Percentiles rank a stretch among this genome's conserved stretches.
Conservation (phyloP, 1,140 invertebrate species). For the Heliconius himera region DNA sequence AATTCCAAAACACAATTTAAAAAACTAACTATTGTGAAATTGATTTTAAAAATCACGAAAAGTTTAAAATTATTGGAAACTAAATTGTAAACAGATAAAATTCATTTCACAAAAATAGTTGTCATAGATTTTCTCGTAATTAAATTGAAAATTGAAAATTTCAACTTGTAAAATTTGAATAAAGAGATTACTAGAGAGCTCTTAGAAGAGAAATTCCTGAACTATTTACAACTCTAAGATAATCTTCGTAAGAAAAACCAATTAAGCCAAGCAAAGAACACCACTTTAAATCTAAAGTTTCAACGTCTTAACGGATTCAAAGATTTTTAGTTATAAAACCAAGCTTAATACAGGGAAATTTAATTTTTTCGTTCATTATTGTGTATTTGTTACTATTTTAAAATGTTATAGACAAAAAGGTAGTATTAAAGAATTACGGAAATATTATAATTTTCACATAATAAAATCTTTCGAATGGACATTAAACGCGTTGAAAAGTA, state of each 20-base stretch:
- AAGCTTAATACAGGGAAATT: background rate
- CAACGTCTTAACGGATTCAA: background rate
- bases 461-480: no score
- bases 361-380: background rate
- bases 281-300: slow-evolving; percentile 16
- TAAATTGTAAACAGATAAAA: background rate
- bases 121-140: background rate
- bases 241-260: slow-evolving; percentile 30
- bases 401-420: no score
- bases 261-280: slow-evolving; percentile 24
- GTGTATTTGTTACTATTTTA: no score
- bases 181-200: slow-evolving; percentile 2
- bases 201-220: background rate
- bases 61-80: no score
- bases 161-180: slow-evolving; percentile 1
- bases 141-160: background rate
- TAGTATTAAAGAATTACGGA: no score
- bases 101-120: background rate
- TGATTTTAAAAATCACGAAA: no score
- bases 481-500: no score
- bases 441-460: no score
- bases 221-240: slow-evolving; percentile 15
- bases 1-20: no score
- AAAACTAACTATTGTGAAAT: no score
- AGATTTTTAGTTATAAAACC: background rate